A percentile compares a stretch with the other conserved stretches of the same genome.
These are phyloP conservation scores for Himalopsyche japonica DNA, from an alignment of 2,888 invertebrate species.

Conservation along the genomic window DNA sequence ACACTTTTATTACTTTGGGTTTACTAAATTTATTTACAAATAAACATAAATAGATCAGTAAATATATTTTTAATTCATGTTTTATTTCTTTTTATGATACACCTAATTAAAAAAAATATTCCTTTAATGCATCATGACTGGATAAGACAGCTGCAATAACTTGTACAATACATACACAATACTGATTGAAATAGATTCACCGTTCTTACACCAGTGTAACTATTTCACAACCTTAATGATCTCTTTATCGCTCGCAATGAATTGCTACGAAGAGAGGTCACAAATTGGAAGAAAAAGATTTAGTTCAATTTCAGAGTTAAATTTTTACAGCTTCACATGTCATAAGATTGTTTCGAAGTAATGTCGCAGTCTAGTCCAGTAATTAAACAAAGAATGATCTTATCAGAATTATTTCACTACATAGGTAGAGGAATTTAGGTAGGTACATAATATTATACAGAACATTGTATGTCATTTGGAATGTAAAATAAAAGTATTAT, in stretches of 20 bases:
- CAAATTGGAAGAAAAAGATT: no score
- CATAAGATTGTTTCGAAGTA: background rate
- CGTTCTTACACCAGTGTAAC: no score
- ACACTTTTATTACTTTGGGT: background rate
- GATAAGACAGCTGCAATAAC: background rate
- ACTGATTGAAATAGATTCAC: no score
- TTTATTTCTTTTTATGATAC: background rate
- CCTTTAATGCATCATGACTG: background rate
- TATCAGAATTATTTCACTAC: background rate
- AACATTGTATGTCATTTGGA: background rate
- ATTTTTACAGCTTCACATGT: no score
- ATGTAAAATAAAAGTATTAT: background rate
- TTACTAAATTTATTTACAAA: background rate
- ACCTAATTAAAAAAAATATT: background rate
- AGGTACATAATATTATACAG: background rate
- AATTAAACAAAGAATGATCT: background rate
- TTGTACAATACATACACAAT: no score
- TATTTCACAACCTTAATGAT: no score
- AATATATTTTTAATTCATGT: background rate
- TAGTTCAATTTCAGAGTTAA: no score
- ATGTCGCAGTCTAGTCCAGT: background rate
- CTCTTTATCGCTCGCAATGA: no score
- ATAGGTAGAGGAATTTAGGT: background rate
- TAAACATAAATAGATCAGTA: background rate
- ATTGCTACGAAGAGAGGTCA: no score